Percentiles rank a stretch among this genome's conserved stretches.
Conservation (phyloP, 2,113 vertebrate genomes). For the Clarias batrachus region DNA sequence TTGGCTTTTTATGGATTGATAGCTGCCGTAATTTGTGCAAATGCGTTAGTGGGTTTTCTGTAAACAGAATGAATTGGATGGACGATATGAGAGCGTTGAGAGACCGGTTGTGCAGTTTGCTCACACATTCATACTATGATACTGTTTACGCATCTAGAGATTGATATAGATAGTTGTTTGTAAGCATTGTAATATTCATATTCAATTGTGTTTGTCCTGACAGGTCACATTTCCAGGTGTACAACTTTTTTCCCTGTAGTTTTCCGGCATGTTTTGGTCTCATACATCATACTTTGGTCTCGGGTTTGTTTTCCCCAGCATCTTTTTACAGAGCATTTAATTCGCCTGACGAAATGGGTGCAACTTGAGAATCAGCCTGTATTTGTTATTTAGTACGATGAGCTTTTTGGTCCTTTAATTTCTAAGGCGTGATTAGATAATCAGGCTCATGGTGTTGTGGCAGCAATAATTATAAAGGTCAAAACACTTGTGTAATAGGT, state of each 20-base stretch:
- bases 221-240: background rate
- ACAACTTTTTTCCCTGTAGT: background rate
- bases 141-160: background rate
- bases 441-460: background rate
- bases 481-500: background rate
- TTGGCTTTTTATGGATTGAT: background rate
- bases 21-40: slow-evolving; percentile 54
- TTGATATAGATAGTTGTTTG: background rate
- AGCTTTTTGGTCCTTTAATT: background rate
- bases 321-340: background rate
- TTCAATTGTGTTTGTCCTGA: background rate
- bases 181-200: background rate
- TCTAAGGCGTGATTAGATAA: slow-evolving; percentile 14
- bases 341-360: background rate
- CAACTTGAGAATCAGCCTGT: background rate
- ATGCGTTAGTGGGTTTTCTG: slow-evolving; percentile 68
- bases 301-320: background rate
- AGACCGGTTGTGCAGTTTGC: slow-evolving; percentile 14
- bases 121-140: background rate
- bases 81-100: slow-evolving; percentile 43
- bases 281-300: background rate
- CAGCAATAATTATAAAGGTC: slow-evolving; percentile 28
- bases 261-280: background rate
- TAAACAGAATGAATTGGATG: slow-evolving; percentile 64
- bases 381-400: background rate